Evolutionary conservation across 2,113 vertebrate species (phyloP).

Genomic region (Macaca nemestrina): DNA sequence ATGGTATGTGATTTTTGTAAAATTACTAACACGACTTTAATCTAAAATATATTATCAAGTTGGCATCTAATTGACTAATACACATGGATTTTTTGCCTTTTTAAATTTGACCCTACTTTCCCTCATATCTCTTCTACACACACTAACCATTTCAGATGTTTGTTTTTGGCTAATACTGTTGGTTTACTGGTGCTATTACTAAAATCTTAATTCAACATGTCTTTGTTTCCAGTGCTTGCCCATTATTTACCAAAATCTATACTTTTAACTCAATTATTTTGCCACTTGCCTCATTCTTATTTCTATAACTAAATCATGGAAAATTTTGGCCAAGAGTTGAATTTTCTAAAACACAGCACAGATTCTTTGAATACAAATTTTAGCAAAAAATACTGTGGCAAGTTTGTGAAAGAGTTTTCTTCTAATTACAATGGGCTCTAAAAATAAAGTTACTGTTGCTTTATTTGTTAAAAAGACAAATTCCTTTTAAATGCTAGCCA

Average conservation of each 20-base stretch:
- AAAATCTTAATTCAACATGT: neutral
- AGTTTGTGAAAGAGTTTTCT: neutral
- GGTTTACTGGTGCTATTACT: neutral
- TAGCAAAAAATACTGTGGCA: neutral
- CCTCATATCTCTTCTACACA: neutral
- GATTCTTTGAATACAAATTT: neutral
- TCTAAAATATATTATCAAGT: neutral
- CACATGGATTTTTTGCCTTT: neutral
- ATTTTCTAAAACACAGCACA: slow-evolving; percentile 21
- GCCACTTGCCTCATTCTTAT: neutral
- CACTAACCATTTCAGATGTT: neutral
- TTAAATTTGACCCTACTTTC: neutral
- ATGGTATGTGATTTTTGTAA: neutral
- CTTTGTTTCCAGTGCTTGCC: neutral
- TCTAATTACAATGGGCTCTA: neutral
- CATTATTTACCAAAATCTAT: slow-evolving; percentile 24
- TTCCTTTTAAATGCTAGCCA: neutral
- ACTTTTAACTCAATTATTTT: slow-evolving; percentile 16
- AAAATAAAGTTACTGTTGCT: neutral
- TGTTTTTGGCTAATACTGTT: neutral
- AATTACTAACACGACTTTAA: neutral
- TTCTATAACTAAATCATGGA: neutral
- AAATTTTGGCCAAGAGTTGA: neutral
- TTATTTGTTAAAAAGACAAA: slow-evolving; percentile 10
- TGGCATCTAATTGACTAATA: neutral